Base-by-base conservation (phyloP, 2,888 invertebrate species). In the Antheraea yamamai region DNA sequence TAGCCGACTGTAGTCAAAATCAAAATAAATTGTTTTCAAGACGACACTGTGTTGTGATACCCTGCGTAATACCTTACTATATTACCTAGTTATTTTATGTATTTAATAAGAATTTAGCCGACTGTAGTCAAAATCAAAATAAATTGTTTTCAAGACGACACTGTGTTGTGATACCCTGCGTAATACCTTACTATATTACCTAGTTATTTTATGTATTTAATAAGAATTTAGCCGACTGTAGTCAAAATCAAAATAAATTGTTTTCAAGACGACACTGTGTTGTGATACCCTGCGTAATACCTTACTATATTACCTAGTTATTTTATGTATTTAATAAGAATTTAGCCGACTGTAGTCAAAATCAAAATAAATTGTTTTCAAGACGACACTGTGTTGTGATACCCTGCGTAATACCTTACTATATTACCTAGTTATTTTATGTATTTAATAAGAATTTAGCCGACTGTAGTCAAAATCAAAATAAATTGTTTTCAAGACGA, bases 11-110 rank as follows among this genome's bases (percentile, higher is more conserved):
- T 39, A 39, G 35, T 35, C 4, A 35, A 35, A 35, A n/a, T n/a
- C n/a, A 89, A 90, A 90, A 90, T 87, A 88, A 87, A 87, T 87
- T 88, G 89, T 85, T 87, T 83, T 83, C 80, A 78, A 76, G 81
- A 78, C 77, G 77, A 74, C 78, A 78, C 76, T 47, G 71, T 74
- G 30, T 71, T 80, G 79, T 80, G 81, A 81, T 80, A 80, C 79
- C 81, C 81, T 82, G 78, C 6, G 7, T 35, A 35, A 68, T 70
- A 66, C 16, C 16, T 81, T 81, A 81, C 81, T 77, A 81, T 77
- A 81, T 77, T 79, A 81, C 73, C 39, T 70, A 77, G 77, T 77
- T 77, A 26, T 66, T 64, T 64, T 12, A 61, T n/a, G 1, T 55
- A 55, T 55, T 47, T 47, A 47, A 47, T 47, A 47, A 47, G 7